Conservation (phyloP, 2,888 invertebrate species). For the Oegoconia quadripuncta region DNA sequence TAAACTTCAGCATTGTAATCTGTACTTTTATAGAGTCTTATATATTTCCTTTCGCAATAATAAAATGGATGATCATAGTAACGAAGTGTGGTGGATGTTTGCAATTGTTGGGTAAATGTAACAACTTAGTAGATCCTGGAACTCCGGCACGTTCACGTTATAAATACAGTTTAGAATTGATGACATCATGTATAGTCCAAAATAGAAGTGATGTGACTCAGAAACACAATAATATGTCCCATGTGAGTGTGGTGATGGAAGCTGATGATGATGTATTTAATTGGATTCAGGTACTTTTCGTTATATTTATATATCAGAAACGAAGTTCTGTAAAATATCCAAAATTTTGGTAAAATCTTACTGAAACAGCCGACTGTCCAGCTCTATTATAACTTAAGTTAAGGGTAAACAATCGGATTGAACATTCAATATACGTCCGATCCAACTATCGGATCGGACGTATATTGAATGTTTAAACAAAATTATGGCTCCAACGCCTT, state of each 20-base stretch:
- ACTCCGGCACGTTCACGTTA: slow-evolving; percentile 25
- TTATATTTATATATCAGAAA: too few species aligned
- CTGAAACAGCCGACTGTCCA: too few species aligned
- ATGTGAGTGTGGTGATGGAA: slow-evolving; percentile 42
- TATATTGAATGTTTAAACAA: too few species aligned
- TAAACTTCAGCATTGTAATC: slow-evolving; percentile 38
- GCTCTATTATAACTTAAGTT: too few species aligned
- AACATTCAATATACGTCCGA: too few species aligned
- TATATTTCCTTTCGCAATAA: slow-evolving; percentile 40
- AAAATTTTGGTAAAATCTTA: too few species aligned
- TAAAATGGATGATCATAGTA: slow-evolving; percentile 47
- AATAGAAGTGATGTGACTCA: background rate
- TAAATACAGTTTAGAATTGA: slow-evolving; percentile 40
- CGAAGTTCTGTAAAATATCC: too few species aligned
- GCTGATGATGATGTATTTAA: slow-evolving; percentile 19
- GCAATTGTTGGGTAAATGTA: slow-evolving; percentile 11
- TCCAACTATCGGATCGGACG: too few species aligned
- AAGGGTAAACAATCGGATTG: too few species aligned
- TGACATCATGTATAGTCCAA: slow-evolving; percentile 30
- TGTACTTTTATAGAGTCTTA: slow-evolving; percentile 46
- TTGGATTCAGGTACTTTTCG: slow-evolving; percentile 41
- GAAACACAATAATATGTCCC: slow-evolving; percentile 34
- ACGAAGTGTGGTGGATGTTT: slow-evolving; percentile 37
- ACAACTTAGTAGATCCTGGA: slow-evolving; percentile 10
- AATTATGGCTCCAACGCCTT: too few species aligned